Percentiles rank a stretch among this genome's conserved stretches.
Conservation (phyloP, 2,113 vertebrate species). For the Deroptyus accipitrinus region DNA sequence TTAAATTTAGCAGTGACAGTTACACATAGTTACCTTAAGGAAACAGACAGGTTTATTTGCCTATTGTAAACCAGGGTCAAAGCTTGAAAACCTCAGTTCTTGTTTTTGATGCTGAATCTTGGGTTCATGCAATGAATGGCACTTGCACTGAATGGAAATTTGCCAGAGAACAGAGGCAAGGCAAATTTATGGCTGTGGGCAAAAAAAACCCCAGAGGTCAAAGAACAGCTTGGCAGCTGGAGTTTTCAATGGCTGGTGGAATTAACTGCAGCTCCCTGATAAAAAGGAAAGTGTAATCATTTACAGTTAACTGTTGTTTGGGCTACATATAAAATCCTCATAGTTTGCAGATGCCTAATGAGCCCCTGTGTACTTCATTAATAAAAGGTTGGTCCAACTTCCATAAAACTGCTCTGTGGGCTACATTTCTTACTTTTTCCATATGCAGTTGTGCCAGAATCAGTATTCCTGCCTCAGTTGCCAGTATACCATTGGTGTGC, state of each 20-base stretch:
- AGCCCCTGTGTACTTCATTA: background rate
- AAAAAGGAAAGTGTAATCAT: background rate
- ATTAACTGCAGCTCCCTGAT: background rate
- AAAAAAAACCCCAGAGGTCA: background rate
- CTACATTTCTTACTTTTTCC: background rate
- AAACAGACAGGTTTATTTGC: background rate
- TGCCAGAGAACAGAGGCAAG: background rate
- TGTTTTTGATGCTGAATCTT: background rate
- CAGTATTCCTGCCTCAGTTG: conserved; percentile 12
- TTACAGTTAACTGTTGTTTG: conserved; percentile 9
- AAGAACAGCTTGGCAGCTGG: background rate
- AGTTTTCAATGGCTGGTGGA: background rate
- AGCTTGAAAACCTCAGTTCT: background rate
- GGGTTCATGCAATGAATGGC: background rate
- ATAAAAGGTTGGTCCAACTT: background rate
- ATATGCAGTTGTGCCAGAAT: background rate
- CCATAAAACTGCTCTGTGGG: background rate
- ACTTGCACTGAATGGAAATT: background rate
- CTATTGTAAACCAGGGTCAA: background rate
- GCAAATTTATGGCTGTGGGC: background rate
- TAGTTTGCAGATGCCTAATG: conserved; percentile 5
- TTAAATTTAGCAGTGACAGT: background rate
- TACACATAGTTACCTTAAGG: background rate
- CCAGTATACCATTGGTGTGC: background rate
- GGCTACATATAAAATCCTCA: background rate